phyloP scores from a whole-genome alignment of 2,113 vertebrate species.

The Rhodinocichla rosea region DNA sequence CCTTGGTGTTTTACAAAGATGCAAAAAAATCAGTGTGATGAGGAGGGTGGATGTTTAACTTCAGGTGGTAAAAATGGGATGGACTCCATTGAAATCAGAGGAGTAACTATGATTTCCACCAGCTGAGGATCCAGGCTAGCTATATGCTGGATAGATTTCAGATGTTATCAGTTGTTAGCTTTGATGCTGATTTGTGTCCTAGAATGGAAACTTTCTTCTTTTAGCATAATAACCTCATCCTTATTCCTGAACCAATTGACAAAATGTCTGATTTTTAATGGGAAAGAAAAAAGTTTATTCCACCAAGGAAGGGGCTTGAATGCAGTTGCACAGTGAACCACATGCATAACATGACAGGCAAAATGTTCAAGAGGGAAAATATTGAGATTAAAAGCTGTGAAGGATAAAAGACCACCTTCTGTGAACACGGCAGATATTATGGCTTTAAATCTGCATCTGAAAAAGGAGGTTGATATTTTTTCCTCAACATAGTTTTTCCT shows the following conservation, averaged over 20 bases:
- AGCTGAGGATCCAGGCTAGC: neutral
- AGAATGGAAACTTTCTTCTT: neutral
- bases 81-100: neutral
- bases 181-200: neutral
- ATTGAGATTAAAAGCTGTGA: conserved; percentile 11
- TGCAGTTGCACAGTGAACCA: conserved; percentile 56
- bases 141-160: neutral
- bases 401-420: neutral
- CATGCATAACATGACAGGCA: conserved; percentile 38
- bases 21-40: neutral
- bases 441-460: conserved; percentile 48
- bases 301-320: conserved; percentile 59
- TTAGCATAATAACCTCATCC: neutral
- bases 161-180: conserved; percentile 11
- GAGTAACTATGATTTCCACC: neutral
- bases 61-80: neutral
- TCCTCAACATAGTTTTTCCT: neutral
- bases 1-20: neutral
- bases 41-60: neutral
- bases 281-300: conserved; percentile 55
- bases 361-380: conserved; percentile 43
- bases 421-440: neutral
- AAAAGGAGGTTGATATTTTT: neutral
- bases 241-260: conserved; percentile 47
- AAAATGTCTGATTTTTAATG: conserved; percentile 51